Percentiles rank a stretch among this genome's conserved stretches.
Conservation (phyloP, 2,888 invertebrate species). For the Hanleya hanleyi region DNA sequence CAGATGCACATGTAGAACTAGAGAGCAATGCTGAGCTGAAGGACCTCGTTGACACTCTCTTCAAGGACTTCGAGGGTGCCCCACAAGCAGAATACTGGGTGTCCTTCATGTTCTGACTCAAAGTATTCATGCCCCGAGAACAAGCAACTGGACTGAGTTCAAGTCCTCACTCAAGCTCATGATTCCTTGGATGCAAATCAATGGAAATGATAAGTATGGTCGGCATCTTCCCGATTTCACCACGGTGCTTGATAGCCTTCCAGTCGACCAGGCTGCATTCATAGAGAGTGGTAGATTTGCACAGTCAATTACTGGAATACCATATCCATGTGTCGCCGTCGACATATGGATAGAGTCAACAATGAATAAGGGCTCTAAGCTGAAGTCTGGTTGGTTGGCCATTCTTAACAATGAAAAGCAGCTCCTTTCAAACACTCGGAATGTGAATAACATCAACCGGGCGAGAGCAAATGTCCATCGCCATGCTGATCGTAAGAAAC, state of each 20-base stretch:
- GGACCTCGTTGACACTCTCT: neutral
- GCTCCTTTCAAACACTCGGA: neutral
- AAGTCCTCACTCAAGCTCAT: too few relatives aligned
- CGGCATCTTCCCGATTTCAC: neutral
- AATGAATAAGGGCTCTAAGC: constrained; percentile 7
- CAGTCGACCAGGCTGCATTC: neutral
- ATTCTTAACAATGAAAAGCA: constrained; percentile 6
- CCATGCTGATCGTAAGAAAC: neutral
- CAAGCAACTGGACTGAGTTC: too few relatives aligned
- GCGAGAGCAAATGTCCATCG: neutral
- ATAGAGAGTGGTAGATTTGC: neutral
- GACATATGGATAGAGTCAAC: constrained; percentile 12
- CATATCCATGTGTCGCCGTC: neutral
- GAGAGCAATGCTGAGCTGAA: neutral
- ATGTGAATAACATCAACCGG: neutral
- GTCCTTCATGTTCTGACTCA: neutral
- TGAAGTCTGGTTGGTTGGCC: constrained; percentile 3
- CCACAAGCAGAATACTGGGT: neutral
- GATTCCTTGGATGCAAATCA: constrained; percentile 12
- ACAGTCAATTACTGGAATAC: too few relatives aligned
- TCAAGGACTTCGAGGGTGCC: neutral
- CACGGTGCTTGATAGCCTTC: neutral
- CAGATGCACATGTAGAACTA: neutral
- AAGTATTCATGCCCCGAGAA: neutral
- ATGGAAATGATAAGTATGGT: constrained; percentile 3